Base-by-base conservation (phyloP, 2,113 vertebrate genomes). In the Limnothrissa miodon region DNA sequence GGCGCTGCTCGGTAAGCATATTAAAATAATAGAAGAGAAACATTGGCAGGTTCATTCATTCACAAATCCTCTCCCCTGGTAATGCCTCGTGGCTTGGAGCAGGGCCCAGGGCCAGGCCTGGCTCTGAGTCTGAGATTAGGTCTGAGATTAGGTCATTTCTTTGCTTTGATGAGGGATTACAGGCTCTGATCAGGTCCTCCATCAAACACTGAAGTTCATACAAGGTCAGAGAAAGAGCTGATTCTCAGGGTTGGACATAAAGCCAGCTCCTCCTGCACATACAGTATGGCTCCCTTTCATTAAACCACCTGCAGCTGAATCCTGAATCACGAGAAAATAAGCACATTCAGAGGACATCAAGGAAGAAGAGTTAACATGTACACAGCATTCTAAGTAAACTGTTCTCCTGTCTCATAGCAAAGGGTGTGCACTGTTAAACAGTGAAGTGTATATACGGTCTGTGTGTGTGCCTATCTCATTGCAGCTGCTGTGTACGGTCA, bases 11-110 rank as follows among this genome's bases (percentile, higher is more conserved):
- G 19, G 25, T 17, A 74, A 74, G 66, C 29, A 74, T 74, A 74
- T 74, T 74, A 74, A 74, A 74, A 74, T 74, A 74, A 74, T 74
- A 74, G 36, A 74, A 33, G 36, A 74, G 66, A 10, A 13, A 74
- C 29, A 33, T 25, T 17, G 9, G 46, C 23, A 1, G 46, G 46
- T 56, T 56, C 51, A 56, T 56, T 74, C 66, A 74, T 74, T 56
- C 53, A 39, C 66, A 36, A 74, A 39, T 74, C 66, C 66, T 29
- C 66, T n/a, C 59, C 21, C n/a, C 59, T 6, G 66, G 66, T 74
- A 74, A 74, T 74, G 13, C 15, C 66, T 36, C 11, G 66, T 36
- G 29, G 36, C 29, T 74, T 74, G 66, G 66, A 29, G 29, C 66
- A 7, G 10, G 66, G 66, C 66, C 66, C 66, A 39, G 66, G 11